phyloP scores from a whole-genome alignment of 2,113 vertebrate species.

The Callionymus lyra region DNA sequence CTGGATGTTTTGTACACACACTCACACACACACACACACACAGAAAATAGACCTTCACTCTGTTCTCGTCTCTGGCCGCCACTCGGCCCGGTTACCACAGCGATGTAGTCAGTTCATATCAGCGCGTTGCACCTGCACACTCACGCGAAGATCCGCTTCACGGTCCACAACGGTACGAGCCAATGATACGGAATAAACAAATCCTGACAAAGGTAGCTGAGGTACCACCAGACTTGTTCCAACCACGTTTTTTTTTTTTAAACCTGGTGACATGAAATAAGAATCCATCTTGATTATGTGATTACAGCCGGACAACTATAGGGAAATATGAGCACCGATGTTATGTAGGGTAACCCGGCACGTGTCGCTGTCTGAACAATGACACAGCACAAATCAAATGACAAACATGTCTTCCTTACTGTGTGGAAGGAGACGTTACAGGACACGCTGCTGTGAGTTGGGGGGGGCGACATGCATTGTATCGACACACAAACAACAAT shows the following conservation, averaged over 20 bases:
- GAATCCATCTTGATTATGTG: background rate
- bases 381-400: background rate
- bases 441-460: background rate
- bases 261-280: slow-evolving; percentile 2
- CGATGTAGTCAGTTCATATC: slow-evolving; percentile 43
- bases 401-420: background rate
- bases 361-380: background rate
- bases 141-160: slow-evolving; percentile 21
- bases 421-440: slow-evolving; percentile 1
- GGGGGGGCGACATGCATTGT: no score
- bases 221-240: slow-evolving; percentile 8
- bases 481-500: slow-evolving; percentile 9
- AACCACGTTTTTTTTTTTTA: no score
- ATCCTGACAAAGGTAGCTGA: slow-evolving; percentile 2
- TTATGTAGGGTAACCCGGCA: no score
- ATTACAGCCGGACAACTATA: no score
- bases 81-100: slow-evolving; percentile 32
- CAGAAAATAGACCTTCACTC: background rate
- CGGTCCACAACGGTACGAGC: slow-evolving; percentile 20
- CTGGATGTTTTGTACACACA: slow-evolving; percentile 1
- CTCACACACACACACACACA: no score
- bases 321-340: no score
- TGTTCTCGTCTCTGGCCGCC: no score
- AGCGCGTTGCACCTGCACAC: slow-evolving; percentile 45
- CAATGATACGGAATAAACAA: slow-evolving; percentile 20